phyloP scores from a whole-genome alignment of 1,140 invertebrate species.

The Atta cephalotes region DNA sequence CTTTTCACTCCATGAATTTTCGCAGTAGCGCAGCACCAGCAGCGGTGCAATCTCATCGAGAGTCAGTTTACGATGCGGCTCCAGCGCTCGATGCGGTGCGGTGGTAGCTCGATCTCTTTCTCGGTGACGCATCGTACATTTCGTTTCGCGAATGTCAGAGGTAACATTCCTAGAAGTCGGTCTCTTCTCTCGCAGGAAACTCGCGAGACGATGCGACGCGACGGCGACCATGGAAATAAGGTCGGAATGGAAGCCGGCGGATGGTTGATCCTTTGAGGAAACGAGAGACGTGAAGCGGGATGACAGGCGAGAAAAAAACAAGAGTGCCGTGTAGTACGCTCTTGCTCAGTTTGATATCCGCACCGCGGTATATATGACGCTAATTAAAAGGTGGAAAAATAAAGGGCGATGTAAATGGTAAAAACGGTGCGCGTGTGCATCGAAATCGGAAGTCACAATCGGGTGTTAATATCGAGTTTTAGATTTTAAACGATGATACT shows the following conservation, averaged over 20 bases:
- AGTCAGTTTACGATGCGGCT: constrained; percentile 32
- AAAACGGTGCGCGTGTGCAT: constrained; percentile 9
- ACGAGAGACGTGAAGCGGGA: constrained; percentile 24
- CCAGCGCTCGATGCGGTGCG: not conserved
- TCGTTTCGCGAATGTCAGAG: constrained; percentile 62
- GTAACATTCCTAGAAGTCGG: constrained; percentile 54
- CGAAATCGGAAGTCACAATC: constrained; percentile 34
- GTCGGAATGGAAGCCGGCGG: constrained; percentile 46
- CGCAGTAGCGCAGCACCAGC: not conserved
- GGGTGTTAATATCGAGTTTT: constrained; percentile 42
- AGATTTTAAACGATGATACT: constrained; percentile 40
- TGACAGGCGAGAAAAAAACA: constrained; percentile 4
- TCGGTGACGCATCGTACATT: constrained; percentile 42
- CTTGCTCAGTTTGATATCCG: constrained; percentile 32
- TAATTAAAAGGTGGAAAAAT: constrained; percentile 50
- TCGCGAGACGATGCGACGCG: constrained; percentile 52
- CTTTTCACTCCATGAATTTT: constrained; percentile 21
- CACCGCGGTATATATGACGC: constrained; percentile 16
- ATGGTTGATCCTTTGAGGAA: constrained; percentile 53
- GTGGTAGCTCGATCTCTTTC: constrained; percentile 32
- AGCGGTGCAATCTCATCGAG: constrained; percentile 37
- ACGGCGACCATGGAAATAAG: constrained; percentile 63
- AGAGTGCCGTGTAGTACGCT: not conserved
- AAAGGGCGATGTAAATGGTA: constrained; percentile 12
- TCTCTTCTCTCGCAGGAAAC: constrained; percentile 42